A percentile compares a stretch with the other conserved stretches of the same genome.
Evolutionary conservation across 2,888 invertebrate species (phyloP).

Genomic region (Cheilosia soror): DNA sequence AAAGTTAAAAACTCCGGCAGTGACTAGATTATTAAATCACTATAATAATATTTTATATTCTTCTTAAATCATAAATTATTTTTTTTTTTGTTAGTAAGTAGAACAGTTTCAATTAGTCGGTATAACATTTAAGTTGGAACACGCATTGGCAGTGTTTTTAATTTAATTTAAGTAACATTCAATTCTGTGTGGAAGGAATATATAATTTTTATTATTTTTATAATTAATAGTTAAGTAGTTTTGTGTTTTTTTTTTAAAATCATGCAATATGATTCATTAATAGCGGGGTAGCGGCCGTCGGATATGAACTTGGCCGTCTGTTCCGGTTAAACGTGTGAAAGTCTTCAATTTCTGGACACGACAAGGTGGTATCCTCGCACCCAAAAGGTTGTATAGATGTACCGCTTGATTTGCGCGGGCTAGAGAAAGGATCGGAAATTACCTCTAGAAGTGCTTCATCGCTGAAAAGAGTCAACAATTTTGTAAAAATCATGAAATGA

Average conservation of each 20-base stretch:
- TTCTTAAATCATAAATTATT: conserved; percentile 5
- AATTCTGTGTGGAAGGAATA: conserved; percentile 42
- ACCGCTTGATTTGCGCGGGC: conserved; percentile 81
- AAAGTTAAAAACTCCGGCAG: conserved; percentile 37
- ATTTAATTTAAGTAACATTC: conserved; percentile 39
- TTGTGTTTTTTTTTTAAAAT: not conserved
- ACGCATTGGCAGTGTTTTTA: conserved; percentile 56
- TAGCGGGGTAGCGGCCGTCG: conserved; percentile 82
- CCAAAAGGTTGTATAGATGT: conserved; percentile 80
- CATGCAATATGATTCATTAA: conserved; percentile 81
- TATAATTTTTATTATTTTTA: not conserved
- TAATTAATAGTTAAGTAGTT: not conserved
- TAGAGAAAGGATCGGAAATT: conserved; percentile 81
- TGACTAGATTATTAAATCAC: conserved; percentile 70
- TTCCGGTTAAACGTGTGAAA: conserved; percentile 77
- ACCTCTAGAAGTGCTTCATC: conserved; percentile 83
- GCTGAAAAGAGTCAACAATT: conserved; percentile 78
- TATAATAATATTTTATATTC: not conserved
- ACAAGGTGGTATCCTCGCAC: conserved; percentile 81
- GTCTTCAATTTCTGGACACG: conserved; percentile 82
- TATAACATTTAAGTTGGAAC: conserved; percentile 16
- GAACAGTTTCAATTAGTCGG: not conserved
- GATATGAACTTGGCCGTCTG: conserved; percentile 80
- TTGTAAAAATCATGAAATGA: not conserved
- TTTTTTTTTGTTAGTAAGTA: not conserved